Percentiles rank a stretch among this genome's conserved stretches.
phyloP scores from a whole-genome alignment of 2,888 invertebrate species.

The Mythimna lalbum region DNA sequence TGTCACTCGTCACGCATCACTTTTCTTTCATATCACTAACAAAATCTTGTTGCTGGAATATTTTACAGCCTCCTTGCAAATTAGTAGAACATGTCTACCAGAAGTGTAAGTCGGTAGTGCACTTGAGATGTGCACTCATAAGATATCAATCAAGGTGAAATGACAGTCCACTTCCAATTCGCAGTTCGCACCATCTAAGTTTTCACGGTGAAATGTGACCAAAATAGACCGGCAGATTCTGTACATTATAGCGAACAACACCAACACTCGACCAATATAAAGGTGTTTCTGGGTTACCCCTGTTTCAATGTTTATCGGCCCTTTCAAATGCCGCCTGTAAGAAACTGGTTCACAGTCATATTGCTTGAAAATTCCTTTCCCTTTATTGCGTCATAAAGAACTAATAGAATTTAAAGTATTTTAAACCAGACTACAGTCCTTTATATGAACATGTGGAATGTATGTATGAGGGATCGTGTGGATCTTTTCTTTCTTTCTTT shows the following conservation, averaged over 20 bases:
- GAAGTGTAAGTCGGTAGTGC: too few relatives aligned
- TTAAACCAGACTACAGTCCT: neutral
- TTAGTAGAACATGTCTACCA: too few relatives aligned
- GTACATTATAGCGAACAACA: slow-evolving; percentile 16
- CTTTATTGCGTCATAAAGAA: slow-evolving; percentile 16
- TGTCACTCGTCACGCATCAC: too few relatives aligned
- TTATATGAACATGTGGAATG: neutral
- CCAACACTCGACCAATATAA: slow-evolving; percentile 28
- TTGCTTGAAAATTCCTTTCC: slow-evolving; percentile 39
- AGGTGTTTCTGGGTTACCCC: slow-evolving; percentile 40
- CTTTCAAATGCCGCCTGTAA: slow-evolving; percentile 36
- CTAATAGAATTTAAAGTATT: slow-evolving; percentile 22
- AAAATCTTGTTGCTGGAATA: too few relatives aligned
- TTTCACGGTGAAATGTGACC: too few relatives aligned
- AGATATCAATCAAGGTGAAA: too few relatives aligned
- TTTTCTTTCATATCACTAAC: too few relatives aligned
- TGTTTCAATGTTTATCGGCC: slow-evolving; percentile 41
- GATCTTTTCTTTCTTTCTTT: neutral
- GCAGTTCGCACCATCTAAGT: too few relatives aligned
- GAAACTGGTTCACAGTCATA: slow-evolving; percentile 50
- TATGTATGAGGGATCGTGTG: neutral
- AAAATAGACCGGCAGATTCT: neutral
- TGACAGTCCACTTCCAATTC: too few relatives aligned
- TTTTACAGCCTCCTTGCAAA: too few relatives aligned
- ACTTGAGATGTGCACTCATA: too few relatives aligned